These are phyloP conservation scores for Augochlora pura DNA, from an alignment of 1,140 invertebrate genomes.

Conservation along the genomic window DNA sequence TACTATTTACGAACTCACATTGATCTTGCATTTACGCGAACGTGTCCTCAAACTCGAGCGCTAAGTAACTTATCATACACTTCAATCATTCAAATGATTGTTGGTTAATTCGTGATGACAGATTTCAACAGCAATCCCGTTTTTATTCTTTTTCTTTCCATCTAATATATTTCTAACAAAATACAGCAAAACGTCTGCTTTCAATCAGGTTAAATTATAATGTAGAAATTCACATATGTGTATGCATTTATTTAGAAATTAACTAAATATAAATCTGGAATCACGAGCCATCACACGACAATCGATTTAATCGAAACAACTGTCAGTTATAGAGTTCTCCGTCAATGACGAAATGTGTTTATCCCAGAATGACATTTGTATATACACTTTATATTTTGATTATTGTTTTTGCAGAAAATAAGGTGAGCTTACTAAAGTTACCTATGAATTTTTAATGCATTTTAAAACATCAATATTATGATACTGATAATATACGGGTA, in stretches of 20 bases:
- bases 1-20: not conserved
- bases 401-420: conserved; percentile 13
- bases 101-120: not conserved
- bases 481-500: no score
- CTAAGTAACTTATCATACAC: not conserved
- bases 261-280: no score
- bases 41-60: not conserved
- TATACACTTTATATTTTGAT: conserved; percentile 29
- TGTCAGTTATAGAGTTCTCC: not conserved
- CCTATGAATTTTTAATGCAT: not conserved
- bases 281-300: no score
- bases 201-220: no score
- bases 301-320: conserved; percentile 9
- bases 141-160: no score
- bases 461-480: not conserved
- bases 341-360: not conserved
- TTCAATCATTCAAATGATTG: not conserved
- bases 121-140: not conserved
- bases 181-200: no score
- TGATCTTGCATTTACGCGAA: not conserved
- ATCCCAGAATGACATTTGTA: conserved; percentile 20
- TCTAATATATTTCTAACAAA: no score
- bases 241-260: no score
- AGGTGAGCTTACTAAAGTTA: conserved; percentile 8
- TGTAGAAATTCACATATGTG: no score